Evolutionary conservation across 2,113 vertebrate genomes (phyloP).

Genomic region (Calidris pygmaea): DNA sequence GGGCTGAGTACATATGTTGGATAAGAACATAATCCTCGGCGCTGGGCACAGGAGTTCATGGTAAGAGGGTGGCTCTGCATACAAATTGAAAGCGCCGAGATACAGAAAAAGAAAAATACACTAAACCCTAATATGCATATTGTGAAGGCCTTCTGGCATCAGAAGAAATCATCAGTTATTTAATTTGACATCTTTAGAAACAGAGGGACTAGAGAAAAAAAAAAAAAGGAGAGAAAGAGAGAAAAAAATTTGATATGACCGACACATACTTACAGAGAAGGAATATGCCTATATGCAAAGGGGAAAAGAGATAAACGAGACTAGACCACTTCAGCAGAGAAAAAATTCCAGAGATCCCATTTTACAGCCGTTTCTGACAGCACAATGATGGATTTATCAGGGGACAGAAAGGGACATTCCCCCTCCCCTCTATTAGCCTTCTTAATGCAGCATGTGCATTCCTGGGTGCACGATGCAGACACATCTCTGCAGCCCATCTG

Average conservation of each 20-base stretch:
- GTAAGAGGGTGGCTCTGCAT: slow-evolving; percentile 44
- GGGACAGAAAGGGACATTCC: neutral
- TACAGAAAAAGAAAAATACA: neutral
- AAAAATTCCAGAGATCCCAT: neutral
- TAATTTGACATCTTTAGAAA: slow-evolving; percentile 33
- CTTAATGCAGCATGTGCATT: neutral
- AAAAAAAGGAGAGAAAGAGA: neutral
- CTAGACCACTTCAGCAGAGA: neutral
- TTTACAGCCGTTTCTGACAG: neutral
- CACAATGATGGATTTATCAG: neutral
- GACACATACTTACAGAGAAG: neutral
- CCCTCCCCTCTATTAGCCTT: neutral
- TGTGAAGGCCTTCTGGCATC: slow-evolving; percentile 18
- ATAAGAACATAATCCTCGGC: slow-evolving; percentile 63
- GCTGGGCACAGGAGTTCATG: slow-evolving; percentile 37
- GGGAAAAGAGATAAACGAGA: neutral
- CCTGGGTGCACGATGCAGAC: neutral
- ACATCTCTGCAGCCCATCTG: neutral
- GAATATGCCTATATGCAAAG: neutral
- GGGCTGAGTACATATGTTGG: slow-evolving; percentile 54
- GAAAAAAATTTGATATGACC: neutral
- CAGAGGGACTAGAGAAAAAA: neutral
- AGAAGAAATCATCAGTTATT: slow-evolving; percentile 13
- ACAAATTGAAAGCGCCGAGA: slow-evolving; percentile 28
- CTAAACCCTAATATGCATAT: slow-evolving; percentile 35